phyloP scores from a whole-genome alignment of 30 jellyfish, hydroid and myxozoan genomes.

The Aurelia sp. region DNA sequence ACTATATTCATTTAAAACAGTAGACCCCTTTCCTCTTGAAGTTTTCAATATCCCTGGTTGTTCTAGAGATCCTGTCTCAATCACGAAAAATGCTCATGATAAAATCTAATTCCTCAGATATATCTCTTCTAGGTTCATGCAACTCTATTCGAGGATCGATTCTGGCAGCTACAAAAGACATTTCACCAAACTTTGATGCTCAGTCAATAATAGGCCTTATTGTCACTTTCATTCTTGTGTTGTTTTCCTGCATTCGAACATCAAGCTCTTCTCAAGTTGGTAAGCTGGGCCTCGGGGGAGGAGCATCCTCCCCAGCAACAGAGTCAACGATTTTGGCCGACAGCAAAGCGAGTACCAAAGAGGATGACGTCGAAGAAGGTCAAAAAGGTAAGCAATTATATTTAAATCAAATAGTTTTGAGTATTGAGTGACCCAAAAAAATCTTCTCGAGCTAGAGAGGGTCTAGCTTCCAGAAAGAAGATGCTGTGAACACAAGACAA shows the following conservation, averaged over 20 bases:
- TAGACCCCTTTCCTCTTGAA: too few relatives aligned
- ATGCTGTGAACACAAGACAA: too few relatives aligned
- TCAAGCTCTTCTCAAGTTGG: conserved; percentile 93
- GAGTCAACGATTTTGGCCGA: conserved; percentile 57
- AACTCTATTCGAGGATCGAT: conserved; percentile 66
- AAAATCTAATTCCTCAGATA: neutral
- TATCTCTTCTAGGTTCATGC: conserved; percentile 60
- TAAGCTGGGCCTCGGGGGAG: conserved; percentile 66
- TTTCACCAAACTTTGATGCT: conserved; percentile 81
- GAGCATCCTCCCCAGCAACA: conserved; percentile 64
- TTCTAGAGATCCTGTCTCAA: too few relatives aligned
- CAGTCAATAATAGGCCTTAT: conserved; percentile 95
- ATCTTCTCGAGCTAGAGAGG: too few relatives aligned
- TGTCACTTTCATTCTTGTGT: conserved; percentile 82
- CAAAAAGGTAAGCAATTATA: neutral
- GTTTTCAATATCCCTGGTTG: too few relatives aligned
- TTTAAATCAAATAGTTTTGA: too few relatives aligned
- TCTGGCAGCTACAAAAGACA: conserved; percentile 45
- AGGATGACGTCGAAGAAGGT: conserved; percentile 29
- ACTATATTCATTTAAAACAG: too few relatives aligned
- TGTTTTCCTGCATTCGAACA: conserved; percentile 88
- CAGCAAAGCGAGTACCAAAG: conserved; percentile 17
- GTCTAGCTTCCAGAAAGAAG: too few relatives aligned
- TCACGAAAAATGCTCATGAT: too few relatives aligned
- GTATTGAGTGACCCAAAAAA: too few relatives aligned